Percentiles rank a stretch among this genome's conserved stretches.
These are phyloP conservation scores for Hippoglossus hippoglossus DNA, from an alignment of 2,797 vertebrate species.

Conservation along the genomic window DNA sequence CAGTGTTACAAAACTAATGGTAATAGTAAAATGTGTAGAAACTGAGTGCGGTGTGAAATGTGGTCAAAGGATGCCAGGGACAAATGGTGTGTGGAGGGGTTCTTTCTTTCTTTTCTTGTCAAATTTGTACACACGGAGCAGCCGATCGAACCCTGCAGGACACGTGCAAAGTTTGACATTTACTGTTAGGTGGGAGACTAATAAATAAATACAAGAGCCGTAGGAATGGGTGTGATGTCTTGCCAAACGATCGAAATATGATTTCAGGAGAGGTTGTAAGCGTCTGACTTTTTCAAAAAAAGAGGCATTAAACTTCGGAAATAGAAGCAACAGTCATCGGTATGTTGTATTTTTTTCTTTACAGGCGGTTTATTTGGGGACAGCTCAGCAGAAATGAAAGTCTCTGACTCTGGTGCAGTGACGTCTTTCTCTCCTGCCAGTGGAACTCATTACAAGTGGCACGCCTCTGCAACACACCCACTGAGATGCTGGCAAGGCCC, in stretches of 20 bases:
- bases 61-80: no score
- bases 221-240: conserved; percentile 71
- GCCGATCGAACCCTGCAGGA: conserved; percentile 47
- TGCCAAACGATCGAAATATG: conserved; percentile 69
- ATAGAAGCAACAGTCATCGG: conserved; percentile 29
- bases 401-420: conserved; percentile 29
- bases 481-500: conserved; percentile 52
- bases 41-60: not conserved
- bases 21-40: no score
- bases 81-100: no score
- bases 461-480: conserved; percentile 58
- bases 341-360: conserved; percentile 30
- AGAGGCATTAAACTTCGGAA: conserved; percentile 60
- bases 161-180: conserved; percentile 63
- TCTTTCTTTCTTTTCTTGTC: no score
- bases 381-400: conserved; percentile 54
- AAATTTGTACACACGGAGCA: conserved; percentile 39
- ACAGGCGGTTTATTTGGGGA: conserved; percentile 33
- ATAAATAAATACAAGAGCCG: conserved; percentile 59
- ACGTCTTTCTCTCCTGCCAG: conserved; percentile 43
- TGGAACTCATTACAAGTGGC: conserved; percentile 69
- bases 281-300: conserved; percentile 53
- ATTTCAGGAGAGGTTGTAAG: conserved; percentile 65
- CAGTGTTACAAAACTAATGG: no score
- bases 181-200: conserved; percentile 62